Conservation (phyloP, 2,797 vertebrate species). For the Aldrovandia affinis region DNA sequence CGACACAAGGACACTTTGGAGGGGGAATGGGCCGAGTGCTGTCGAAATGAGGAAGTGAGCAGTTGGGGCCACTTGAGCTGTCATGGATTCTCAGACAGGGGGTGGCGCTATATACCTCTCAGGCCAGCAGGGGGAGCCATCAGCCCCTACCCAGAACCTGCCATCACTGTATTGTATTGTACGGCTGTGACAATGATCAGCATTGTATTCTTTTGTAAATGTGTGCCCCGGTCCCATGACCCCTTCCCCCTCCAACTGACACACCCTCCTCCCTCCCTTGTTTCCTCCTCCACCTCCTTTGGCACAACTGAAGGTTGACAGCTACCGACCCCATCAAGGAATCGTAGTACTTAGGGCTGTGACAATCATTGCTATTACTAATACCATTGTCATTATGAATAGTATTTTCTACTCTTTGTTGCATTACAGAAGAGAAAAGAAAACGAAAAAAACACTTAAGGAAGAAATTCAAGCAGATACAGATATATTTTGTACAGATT, state of each 20-base stretch:
- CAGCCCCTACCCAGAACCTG: neutral
- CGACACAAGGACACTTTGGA: neutral
- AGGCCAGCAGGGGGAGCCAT: neutral
- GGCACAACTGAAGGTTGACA: constrained; percentile 64
- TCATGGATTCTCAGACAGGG: neutral
- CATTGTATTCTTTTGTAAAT: constrained; percentile 76
- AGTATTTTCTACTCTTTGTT: constrained; percentile 13
- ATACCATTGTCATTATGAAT: constrained; percentile 15
- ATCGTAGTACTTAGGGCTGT: neutral
- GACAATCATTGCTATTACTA: constrained; percentile 16
- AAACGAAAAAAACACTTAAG: neutral
- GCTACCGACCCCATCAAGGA: constrained; percentile 68
- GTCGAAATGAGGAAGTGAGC: neutral
- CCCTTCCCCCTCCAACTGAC: constrained; percentile 35
- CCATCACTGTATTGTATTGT: neutral
- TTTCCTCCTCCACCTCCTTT: constrained; percentile 59
- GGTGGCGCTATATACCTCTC: neutral
- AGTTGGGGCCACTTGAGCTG: neutral
- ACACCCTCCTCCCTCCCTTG: constrained; percentile 55
- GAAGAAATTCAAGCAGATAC: neutral
- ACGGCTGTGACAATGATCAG: neutral
- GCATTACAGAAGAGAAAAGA: neutral
- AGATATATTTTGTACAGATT: constrained; percentile 7
- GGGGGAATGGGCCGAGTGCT: neutral
- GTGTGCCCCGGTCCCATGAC: constrained; percentile 56